A percentile compares a stretch with the other conserved stretches of the same genome.
These are phyloP conservation scores for zebrafish (Danio rerio) DNA, from an alignment of 2,113 vertebrate genomes.

Conservation along the genomic window GRCz12tu NC_133191.1:44583501-44584000, in stretches of 20 bases:
- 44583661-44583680: constrained; percentile 64
- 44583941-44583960: too few species aligned
- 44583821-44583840: too few species aligned
- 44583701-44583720: too few species aligned
- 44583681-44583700: constrained; percentile 47
- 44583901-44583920: too few species aligned
- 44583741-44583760: not conserved
- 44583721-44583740: not conserved
- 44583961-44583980: too few species aligned
- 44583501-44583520: constrained; percentile 36
- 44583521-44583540: constrained; percentile 55
- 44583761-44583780: not conserved
- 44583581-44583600: constrained; percentile 73
- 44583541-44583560: constrained; percentile 52
- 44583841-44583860: too few species aligned
- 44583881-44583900: too few species aligned
- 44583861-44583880: too few species aligned
- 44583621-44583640: constrained; percentile 65
- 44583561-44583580: constrained; percentile 68
- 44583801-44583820: too few species aligned
- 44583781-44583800: too few species aligned
- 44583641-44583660: constrained; percentile 53
- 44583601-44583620: constrained; percentile 67
- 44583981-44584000: too few species aligned
- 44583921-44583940: too few species aligned